Evolutionary conservation across 2,888 invertebrate species (phyloP).

Genomic region (Chrysina gloriosa): DNA sequence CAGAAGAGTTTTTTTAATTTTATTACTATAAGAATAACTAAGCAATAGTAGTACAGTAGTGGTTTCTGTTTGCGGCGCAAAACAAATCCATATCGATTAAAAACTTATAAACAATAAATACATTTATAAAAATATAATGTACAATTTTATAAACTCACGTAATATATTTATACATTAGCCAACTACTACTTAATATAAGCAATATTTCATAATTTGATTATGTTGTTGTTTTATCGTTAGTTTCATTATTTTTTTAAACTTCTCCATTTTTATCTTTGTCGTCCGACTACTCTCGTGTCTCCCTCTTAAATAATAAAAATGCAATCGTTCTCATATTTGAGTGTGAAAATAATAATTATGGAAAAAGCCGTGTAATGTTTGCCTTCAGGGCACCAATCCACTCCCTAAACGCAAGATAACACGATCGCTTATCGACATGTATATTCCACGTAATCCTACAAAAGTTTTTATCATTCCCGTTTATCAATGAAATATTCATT

Average conservation of each 20-base stretch:
- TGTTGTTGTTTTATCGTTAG: conserved; percentile 43
- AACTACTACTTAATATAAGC: conserved; percentile 57
- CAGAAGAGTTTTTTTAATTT: neutral
- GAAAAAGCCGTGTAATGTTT: no score
- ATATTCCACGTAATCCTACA: no score
- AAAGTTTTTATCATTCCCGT: no score
- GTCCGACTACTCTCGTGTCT: no score
- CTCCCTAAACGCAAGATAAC: no score
- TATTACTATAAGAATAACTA: conserved; percentile 48
- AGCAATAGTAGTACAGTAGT: conserved; percentile 43
- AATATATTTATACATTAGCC: conserved; percentile 41
- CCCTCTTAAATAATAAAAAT: no score
- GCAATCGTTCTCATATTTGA: no score
- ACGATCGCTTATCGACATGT: no score
- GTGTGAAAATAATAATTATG: no score
- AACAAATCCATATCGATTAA: conserved; percentile 47
- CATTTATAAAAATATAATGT: conserved; percentile 63
- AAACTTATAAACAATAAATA: conserved; percentile 61
- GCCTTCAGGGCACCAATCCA: no score
- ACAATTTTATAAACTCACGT: conserved; percentile 52
- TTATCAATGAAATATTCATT: no score
- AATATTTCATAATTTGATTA: conserved; percentile 55
- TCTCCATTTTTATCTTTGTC: neutral
- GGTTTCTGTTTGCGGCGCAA: conserved; percentile 39
- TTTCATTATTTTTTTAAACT: neutral